Evolutionary conservation across 53 echinoderm and acorn worm genomes (phyloP).

Genomic region (Crossaster papposus): DNA sequence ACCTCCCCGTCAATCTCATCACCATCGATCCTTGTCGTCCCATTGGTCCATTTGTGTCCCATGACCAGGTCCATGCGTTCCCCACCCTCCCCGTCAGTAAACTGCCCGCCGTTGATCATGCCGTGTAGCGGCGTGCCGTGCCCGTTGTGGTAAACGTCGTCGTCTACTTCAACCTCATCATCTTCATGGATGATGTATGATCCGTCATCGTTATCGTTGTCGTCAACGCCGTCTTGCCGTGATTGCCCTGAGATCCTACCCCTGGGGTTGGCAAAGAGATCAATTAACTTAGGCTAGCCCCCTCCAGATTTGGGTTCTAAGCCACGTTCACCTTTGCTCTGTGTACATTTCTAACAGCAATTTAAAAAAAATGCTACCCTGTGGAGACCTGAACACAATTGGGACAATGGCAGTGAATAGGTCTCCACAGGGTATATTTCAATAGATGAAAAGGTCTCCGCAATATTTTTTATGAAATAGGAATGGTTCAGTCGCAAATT

Average conservation of each 20-base stretch:
- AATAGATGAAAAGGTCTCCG: too few relatives aligned
- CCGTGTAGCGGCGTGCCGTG: conserved; percentile 55
- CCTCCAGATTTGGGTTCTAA: too few relatives aligned
- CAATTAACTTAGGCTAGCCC: not conserved
- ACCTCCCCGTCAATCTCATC: conserved; percentile 2
- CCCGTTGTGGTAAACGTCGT: conserved; percentile 61
- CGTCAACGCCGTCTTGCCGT: not conserved
- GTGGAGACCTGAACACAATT: too few relatives aligned
- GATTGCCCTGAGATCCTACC: conserved; percentile 19
- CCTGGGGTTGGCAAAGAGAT: not conserved
- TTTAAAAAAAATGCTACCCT: too few relatives aligned
- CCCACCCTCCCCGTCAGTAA: conserved; percentile 39
- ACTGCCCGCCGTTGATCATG: conserved; percentile 21
- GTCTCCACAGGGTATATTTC: too few relatives aligned
- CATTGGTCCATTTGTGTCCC: conserved; percentile 34
- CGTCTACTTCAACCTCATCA: conserved; percentile 73
- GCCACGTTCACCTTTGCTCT: too few relatives aligned
- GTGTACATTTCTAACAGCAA: too few relatives aligned
- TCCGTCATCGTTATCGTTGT: conserved; percentile 22
- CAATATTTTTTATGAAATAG: too few relatives aligned
- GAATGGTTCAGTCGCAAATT: too few relatives aligned
- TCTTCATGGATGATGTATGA: conserved; percentile 57
- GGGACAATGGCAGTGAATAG: too few relatives aligned
- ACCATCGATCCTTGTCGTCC: conserved; percentile 20
- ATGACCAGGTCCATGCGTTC: conserved; percentile 46